phyloP scores from a whole-genome alignment of 2,888 invertebrate species.

The Volucella inflata region DNA sequence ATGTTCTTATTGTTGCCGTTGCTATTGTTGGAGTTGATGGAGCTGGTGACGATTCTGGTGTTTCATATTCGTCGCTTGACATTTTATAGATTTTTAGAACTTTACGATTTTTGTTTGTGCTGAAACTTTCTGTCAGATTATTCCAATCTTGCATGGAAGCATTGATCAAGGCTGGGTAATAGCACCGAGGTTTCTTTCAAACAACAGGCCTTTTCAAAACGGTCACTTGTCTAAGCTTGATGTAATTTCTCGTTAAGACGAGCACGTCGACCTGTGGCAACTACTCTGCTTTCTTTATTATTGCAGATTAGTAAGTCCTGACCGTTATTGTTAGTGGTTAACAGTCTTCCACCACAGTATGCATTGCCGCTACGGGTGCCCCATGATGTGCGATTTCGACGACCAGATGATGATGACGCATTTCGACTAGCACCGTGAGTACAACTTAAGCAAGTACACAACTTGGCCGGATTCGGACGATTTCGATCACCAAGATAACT shows the following conservation, averaged over 20 bases:
- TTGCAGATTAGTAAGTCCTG: constrained; percentile 6
- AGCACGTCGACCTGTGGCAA: constrained; percentile 21
- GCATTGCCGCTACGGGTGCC: constrained; percentile 56
- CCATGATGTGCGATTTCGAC: constrained; percentile 66
- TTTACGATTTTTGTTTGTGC: constrained; percentile 1
- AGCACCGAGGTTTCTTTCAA: background rate
- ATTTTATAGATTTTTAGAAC: constrained; percentile 28
- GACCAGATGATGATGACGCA: constrained; percentile 25
- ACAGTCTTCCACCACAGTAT: constrained; percentile 26
- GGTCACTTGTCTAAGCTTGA: background rate
- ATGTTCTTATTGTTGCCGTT: constrained; percentile 39
- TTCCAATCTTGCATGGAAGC: background rate
- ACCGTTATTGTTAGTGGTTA: background rate
- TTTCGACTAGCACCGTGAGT: constrained; percentile 38
- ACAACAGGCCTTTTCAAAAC: background rate
- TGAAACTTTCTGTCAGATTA: constrained; percentile 1
- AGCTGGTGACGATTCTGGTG: constrained; percentile 72
- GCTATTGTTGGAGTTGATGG: constrained; percentile 63
- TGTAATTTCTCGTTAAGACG: constrained; percentile 53
- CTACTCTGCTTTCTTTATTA: constrained; percentile 35
- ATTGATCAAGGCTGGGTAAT: background rate
- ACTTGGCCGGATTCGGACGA: constrained; percentile 49
- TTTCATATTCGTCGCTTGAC: constrained; percentile 70
- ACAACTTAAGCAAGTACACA: constrained; percentile 66
- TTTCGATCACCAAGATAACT: constrained; percentile 28